These are phyloP conservation scores for Muscicapa adusta DNA, from an alignment of 2,113 vertebrate genomes.

Conservation along the genomic window DNA sequence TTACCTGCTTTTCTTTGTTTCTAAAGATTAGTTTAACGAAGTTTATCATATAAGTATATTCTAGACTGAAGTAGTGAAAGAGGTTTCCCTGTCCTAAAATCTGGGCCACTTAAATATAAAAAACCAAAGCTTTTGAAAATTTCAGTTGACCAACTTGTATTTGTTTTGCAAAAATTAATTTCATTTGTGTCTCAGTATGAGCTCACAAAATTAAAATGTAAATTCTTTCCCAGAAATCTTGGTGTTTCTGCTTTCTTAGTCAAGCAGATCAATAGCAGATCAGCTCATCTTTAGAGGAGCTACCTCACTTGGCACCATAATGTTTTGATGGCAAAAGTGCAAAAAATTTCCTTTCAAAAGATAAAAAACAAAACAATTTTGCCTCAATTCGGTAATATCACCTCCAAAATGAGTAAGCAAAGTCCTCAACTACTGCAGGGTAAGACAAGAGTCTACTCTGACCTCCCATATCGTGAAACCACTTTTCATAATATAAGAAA, in stretches of 20 bases:
- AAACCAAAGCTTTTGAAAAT: background rate
- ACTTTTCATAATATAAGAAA: background rate
- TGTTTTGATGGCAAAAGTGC: background rate
- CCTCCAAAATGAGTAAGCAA: background rate
- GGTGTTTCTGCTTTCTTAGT: background rate
- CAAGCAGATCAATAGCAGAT: background rate
- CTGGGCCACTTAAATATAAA: background rate
- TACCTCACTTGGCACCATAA: background rate
- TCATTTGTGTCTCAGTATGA: background rate
- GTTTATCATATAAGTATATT: background rate
- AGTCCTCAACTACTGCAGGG: background rate
- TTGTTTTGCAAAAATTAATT: background rate
- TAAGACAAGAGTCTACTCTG: background rate
- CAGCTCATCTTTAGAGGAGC: background rate
- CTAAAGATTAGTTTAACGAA: background rate
- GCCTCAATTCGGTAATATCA: background rate
- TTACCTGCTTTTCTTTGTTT: background rate
- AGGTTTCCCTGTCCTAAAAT: background rate
- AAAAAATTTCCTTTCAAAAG: background rate
- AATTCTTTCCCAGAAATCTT: background rate
- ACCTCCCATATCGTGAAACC: background rate
- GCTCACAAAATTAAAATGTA: background rate
- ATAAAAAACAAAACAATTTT: background rate
- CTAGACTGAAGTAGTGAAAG: background rate
- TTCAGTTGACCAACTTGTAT: background rate